Percentiles rank a stretch among this genome's conserved stretches.
phyloP scores from a whole-genome alignment of 2,888 invertebrate genomes.

The Aphrophora alni region DNA sequence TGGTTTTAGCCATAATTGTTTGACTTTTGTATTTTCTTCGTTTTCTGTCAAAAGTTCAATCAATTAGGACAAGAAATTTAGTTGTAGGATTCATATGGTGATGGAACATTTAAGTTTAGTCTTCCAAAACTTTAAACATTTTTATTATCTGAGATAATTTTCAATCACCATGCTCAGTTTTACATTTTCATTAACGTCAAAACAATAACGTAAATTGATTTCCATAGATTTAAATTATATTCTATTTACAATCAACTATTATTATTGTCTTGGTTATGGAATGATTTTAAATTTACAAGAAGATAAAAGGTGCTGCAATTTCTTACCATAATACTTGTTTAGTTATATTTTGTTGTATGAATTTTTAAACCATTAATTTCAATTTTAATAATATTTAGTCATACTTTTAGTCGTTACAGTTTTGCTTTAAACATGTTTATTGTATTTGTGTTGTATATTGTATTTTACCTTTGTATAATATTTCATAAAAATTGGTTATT shows the following conservation, averaged over 20 bases:
- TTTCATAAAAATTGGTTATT: not conserved
- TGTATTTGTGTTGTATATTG: not conserved
- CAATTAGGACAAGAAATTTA: not conserved
- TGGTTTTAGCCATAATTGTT: not conserved
- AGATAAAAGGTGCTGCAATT: not conserved
- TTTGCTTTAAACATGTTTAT: not conserved
- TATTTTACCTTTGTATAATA: not conserved
- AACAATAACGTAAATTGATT: not conserved
- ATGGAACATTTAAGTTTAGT: not conserved
- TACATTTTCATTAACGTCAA: not conserved
- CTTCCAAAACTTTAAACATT: not conserved
- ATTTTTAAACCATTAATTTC: not conserved
- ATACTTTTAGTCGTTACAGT: not conserved
- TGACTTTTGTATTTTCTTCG: not conserved
- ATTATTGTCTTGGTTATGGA: not conserved
- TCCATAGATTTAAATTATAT: no score
- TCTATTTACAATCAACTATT: no score
- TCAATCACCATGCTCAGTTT: not conserved
- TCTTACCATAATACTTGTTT: not conserved
- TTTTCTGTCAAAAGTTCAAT: not conserved
- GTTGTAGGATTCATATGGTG: not conserved
- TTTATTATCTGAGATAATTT: no score
- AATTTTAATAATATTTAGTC: not conserved
- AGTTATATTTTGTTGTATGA: not conserved
- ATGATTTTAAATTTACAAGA: not conserved